Base-by-base conservation (phyloP, 2,797 vertebrate species). In the Takifugu ocellatus region DNA sequence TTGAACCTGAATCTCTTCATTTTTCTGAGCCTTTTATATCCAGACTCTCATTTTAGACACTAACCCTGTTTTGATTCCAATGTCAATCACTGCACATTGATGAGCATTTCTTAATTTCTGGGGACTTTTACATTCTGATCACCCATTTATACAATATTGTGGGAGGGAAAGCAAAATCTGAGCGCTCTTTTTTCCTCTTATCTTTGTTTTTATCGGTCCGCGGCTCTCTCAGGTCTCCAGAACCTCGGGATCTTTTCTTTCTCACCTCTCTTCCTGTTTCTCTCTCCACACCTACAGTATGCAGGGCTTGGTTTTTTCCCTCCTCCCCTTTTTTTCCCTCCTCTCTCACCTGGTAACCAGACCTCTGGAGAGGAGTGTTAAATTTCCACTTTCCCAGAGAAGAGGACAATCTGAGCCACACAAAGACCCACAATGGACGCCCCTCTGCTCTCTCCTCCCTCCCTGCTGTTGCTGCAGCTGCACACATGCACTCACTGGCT, bases 361-460 rank as follows among this genome's bases (percentile, higher is more conserved):
- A 89, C 84, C 88, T 87, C 88, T 77, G 79, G 88, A 86, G 87
- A 84, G 79, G 72, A 82, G 90, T 88, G 86, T 91, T 87, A 78
- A 87, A 87, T 91, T 91, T 90, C 90, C 85, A 88, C 90, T 91
- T 91, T 91, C 88, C 88, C 88, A 90, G 86, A 89, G 87, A 87
- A 81, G 84, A 87, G 86, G 88, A 90, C 88, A 90, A 89, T 90
- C 85, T 88, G 84, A 85, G 79, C 87, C 82, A 86, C 84, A 90
- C 82, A 90, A 84, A 89, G 75, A 80, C 75, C 65, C 84, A 90
- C 85, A 89, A 85, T 85, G 76, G 84, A 84, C 78, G 81, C 69
- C 84, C 51, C 86, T 84, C 84, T 86, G 75, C 81, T 86, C 85
- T 80, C 83, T 70, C 74, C 83, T 77, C 73, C 79, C 75, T 80